Evolutionary conservation across 1,140 invertebrate species (phyloP).

Genomic region (Calosoma granatense): DNA sequence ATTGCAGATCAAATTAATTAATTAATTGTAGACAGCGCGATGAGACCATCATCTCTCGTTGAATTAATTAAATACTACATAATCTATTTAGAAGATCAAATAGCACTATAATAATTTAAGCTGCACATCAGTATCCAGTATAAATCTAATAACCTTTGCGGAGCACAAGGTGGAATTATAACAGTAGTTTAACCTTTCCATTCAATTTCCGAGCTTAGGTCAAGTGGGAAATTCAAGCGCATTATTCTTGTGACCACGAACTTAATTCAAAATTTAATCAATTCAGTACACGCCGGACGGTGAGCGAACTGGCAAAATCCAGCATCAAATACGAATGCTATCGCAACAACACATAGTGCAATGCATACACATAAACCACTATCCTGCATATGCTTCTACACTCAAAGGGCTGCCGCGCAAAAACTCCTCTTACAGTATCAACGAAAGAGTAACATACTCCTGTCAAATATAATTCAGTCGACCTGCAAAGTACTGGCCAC

Average conservation of each 20-base stretch:
- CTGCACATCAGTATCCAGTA: not conserved
- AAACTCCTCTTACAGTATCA: no score
- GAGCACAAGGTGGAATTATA: not conserved
- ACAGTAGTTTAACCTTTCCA: constrained; percentile 9
- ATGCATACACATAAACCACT: no score
- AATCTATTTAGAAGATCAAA: not conserved
- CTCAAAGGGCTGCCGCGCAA: no score
- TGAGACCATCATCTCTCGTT: no score
- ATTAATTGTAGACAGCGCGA: no score
- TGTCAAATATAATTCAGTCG: not conserved
- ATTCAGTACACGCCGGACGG: constrained; percentile 1
- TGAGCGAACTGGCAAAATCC: no score
- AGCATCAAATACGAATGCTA: no score
- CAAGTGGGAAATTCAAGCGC: constrained; percentile 7
- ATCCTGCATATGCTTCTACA: no score
- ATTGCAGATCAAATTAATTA: no score
- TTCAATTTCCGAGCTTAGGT: constrained; percentile 7
- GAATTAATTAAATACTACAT: not conserved
- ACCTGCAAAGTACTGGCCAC: not conserved
- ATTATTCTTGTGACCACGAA: constrained; percentile 7
- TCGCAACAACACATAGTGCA: no score
- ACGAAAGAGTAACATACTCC: not conserved
- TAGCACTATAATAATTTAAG: constrained; percentile 2
- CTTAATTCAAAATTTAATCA: constrained; percentile 8
- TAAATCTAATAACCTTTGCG: not conserved